Evolutionary conservation across 2,888 invertebrate genomes (phyloP), one percentile per base, ranked within the genome.

Genomic region (Caenorhabditis sp.): DNA sequence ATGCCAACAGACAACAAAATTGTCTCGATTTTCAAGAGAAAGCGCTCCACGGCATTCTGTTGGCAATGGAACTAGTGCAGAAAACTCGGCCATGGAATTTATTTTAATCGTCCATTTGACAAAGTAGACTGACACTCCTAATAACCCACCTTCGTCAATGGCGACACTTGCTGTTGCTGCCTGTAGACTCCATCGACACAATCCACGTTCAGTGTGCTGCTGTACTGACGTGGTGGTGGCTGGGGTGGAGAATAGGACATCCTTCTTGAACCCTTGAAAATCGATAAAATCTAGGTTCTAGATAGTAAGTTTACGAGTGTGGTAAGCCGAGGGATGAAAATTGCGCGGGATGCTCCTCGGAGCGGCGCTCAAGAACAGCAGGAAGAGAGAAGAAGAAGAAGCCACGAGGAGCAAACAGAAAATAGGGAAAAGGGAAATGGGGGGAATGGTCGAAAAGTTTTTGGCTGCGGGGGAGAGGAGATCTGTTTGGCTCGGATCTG

Each of bases 121-220:
- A n/a, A n/a, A n/a, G n/a, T n/a, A n/a, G n/a, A n/a, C n/a, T n/a
- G n/a, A n/a, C n/a, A n/a, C n/a, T n/a, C n/a, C n/a, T 12, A 38
- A 38, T 51, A 2, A 6, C 56, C 35, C 35, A 89, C 90, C 88
- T 90, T 90, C 14, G 90, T 90, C 16, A 90, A 79, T 24, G 90
- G 90, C 44, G 88, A 88, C 7, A 86, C 77, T 80, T 90, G 90
- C 44, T 90, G 90, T 12, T 75, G 51, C 2, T 87, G 88, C 12
- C 88, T 74, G 63, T 87, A 90, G 4, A 89, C 80, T 38, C 88
- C 88, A 63, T 89, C 87, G 16, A 82, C 79, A 38, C 85, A 85
- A 66, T 88, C 86, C 6, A 88, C 85, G 68, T 86, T 85, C 68
- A 87, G 64, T 14, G 76, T 82, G 51, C 83, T 83, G 66, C 83